phyloP scores from a whole-genome alignment of 2,113 vertebrate species.

The Vicugna pacos region DNA sequence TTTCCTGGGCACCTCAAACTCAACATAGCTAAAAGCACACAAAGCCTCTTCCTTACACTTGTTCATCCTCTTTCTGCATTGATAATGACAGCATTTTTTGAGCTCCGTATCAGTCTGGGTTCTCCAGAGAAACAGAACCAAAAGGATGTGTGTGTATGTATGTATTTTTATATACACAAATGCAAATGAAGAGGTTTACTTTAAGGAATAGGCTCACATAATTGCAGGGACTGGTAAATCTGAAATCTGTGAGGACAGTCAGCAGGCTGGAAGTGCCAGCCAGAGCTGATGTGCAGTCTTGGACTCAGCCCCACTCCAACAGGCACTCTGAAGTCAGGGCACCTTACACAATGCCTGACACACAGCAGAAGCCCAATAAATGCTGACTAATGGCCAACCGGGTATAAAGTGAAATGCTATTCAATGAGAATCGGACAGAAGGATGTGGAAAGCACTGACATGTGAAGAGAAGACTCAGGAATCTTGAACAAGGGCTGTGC shows the following conservation, averaged over 20 bases:
- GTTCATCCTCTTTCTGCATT: not conserved
- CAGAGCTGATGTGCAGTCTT: not conserved
- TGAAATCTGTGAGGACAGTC: not conserved
- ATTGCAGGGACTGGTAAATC: not conserved
- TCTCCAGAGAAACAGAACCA: constrained; percentile 40
- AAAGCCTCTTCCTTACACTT: not conserved
- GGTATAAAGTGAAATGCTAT: constrained; percentile 28
- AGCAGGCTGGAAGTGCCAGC: constrained; percentile 11
- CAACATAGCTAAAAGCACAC: not conserved
- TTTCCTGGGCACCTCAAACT: not conserved
- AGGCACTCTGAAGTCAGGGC: not conserved
- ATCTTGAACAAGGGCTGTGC: not conserved
- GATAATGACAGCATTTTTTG: not conserved
- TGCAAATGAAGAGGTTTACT: not conserved
- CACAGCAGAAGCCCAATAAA: not conserved
- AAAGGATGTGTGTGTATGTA: not conserved
- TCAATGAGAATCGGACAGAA: constrained; percentile 17
- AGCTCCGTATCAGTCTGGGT: not conserved
- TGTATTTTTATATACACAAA: not conserved
- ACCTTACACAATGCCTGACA: not conserved
- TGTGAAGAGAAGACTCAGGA: not conserved
- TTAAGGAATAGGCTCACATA: not conserved
- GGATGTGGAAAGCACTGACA: not conserved
- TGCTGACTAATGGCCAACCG: not conserved
- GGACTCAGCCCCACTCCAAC: not conserved